Conservation (phyloP, 2,113 vertebrate genomes). For the Boulengeromyrus knoepffleri region DNA sequence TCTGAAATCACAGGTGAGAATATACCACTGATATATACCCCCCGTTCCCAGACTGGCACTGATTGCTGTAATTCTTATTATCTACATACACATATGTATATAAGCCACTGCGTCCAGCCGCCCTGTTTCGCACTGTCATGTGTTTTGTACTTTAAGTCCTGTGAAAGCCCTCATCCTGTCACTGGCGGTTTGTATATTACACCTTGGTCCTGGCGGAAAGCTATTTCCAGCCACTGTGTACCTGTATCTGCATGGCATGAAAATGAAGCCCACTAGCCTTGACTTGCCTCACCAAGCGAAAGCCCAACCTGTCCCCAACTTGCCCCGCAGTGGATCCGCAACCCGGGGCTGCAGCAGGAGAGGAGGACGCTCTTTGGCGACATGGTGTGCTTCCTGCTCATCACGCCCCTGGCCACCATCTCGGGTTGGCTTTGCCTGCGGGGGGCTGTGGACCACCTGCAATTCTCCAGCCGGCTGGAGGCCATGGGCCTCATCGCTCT, state of each 20-base stretch:
- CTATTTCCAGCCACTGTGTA: not conserved
- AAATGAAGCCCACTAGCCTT: not conserved
- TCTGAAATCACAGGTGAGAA: not conserved
- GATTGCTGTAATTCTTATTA: not conserved
- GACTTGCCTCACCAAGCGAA: not conserved
- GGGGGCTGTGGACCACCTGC: conserved; percentile 86
- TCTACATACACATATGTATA: not conserved
- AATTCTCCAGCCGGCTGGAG: conserved; percentile 85
- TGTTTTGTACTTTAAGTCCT: not conserved
- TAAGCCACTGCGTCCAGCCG: not conserved
- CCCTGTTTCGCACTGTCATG: not conserved
- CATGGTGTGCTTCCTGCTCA: conserved; percentile 94
- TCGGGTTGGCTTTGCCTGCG: conserved; percentile 92
- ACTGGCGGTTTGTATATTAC: not conserved
- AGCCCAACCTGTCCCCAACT: not conserved
- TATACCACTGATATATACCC: not conserved
- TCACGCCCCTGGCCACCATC: conserved; percentile 85
- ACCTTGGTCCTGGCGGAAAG: not conserved
- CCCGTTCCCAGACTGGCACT: not conserved
- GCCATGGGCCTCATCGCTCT: conserved; percentile 89
- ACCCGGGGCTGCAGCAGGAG: conserved; percentile 83
- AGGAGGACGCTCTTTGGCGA: conserved; percentile 90
- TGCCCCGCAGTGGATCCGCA: conserved; percentile 79
- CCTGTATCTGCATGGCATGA: not conserved
- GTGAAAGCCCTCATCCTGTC: not conserved